phyloP scores from a whole-genome alignment of 1,140 invertebrate genomes.

The Amyelois transitella region DNA sequence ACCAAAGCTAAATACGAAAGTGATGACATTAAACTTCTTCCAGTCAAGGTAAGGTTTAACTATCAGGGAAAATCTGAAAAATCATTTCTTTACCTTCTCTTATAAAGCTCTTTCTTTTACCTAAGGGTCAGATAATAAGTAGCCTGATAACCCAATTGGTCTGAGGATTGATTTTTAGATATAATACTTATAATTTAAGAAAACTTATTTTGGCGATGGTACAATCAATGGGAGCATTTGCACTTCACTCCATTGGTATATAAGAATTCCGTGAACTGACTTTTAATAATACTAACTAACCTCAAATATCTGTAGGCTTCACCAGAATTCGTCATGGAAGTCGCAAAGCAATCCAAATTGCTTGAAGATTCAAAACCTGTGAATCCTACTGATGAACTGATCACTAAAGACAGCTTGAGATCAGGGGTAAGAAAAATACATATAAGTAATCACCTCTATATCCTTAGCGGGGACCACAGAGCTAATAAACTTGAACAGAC shows the following conservation, averaged over 20 bases:
- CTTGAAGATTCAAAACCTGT: constrained; percentile 20
- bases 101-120: no score
- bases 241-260: no score
- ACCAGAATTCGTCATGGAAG: constrained; percentile 34
- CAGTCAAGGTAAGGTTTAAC: not conserved
- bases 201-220: no score
- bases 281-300: no score
- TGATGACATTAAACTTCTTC: not conserved
- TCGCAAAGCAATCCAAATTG: constrained; percentile 32
- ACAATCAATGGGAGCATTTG: no score
- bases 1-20: not conserved
- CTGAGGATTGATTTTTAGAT: no score
- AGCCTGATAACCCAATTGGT: no score
- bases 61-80: not conserved
- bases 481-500: not conserved
- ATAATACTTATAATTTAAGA: no score
- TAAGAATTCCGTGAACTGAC: no score
- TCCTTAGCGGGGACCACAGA: not conserved
- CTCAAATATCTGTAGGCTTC: constrained; percentile 23
- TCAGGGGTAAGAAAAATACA: constrained; percentile 28
- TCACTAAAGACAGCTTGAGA: constrained; percentile 30
- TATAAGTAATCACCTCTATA: no score
- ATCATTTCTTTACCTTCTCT: not conserved
- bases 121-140: no score
- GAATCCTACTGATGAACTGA: constrained; percentile 19